phyloP scores from a whole-genome alignment of 1,140 invertebrate species.

The Ganaspis sp. region DNA sequence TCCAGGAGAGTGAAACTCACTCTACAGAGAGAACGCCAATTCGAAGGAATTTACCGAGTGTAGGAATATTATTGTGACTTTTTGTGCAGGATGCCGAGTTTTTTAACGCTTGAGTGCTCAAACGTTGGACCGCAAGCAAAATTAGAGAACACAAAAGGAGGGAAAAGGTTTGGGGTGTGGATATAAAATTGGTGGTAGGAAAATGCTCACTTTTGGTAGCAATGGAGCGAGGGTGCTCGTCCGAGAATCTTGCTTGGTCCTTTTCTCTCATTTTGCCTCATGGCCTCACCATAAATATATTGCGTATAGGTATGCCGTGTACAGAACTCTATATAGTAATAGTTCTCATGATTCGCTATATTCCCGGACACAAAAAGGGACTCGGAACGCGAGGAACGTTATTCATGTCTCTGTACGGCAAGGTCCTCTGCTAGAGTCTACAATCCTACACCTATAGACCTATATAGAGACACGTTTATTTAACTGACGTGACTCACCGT shows the following conservation, averaged over 20 bases:
- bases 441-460: background rate
- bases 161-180: conserved; percentile 46
- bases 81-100: conserved; percentile 32
- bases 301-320: conserved; percentile 22
- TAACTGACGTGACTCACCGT: conserved; percentile 1
- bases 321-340: conserved; percentile 2
- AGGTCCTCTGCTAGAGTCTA: background rate
- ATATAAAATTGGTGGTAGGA: conserved; percentile 63
- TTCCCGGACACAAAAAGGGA: conserved; percentile 16
- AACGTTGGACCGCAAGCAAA: conserved; percentile 63
- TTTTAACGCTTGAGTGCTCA: conserved; percentile 51
- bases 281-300: conserved; percentile 61
- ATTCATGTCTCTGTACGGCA: background rate
- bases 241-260: conserved; percentile 44
- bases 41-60: too few relatives aligned
- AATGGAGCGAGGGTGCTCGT: conserved; percentile 37
- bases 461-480: conserved; percentile 6
- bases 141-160: conserved; percentile 61
- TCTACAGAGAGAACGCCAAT: conserved; percentile 31
- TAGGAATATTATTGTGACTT: conserved; percentile 18
- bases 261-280: conserved; percentile 46
- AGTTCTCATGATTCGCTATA: conserved; percentile 1
- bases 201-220: conserved; percentile 53
- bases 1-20: conserved; percentile 37
- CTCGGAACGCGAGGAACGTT: conserved; percentile 18